phyloP scores from a whole-genome alignment of 2,888 invertebrate species.

The Cephus sareptanus region DNA sequence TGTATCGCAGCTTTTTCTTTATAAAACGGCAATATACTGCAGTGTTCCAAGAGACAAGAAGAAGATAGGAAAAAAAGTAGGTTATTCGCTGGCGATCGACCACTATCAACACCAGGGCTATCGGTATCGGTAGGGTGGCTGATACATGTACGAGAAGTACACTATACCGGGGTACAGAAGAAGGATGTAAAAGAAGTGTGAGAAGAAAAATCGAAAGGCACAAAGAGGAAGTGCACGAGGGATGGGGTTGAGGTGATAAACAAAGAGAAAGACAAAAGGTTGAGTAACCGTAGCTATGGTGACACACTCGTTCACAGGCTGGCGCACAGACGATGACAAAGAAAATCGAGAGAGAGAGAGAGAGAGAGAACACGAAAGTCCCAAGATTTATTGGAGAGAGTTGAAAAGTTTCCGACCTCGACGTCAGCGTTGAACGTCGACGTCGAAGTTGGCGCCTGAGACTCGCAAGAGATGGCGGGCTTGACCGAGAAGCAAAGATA shows the following conservation, averaged over 20 bases:
- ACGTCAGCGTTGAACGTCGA: constrained; percentile 9
- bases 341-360: constrained; percentile 14
- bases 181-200: constrained; percentile 23
- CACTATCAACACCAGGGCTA: not conserved
- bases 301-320: not conserved
- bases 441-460: constrained; percentile 28
- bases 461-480: constrained; percentile 14
- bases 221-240: not conserved
- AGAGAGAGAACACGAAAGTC: constrained; percentile 29
- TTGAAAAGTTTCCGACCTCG: constrained; percentile 49
- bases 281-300: constrained; percentile 13
- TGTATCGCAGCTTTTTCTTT: not conserved
- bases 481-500: constrained; percentile 40
- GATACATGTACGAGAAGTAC: not conserved
- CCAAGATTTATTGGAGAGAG: constrained; percentile 54
- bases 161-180: constrained; percentile 15
- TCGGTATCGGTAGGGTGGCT: not conserved
- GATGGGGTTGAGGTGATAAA: constrained; percentile 11
- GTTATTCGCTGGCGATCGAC: not conserved
- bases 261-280: constrained; percentile 16
- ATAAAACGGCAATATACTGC: not conserved
- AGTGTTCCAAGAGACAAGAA: not conserved
- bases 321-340: constrained; percentile 10
- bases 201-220: constrained; percentile 1
- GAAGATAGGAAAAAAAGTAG: not conserved